phyloP scores from a whole-genome alignment of 2,888 invertebrate species.

The Microctonus aethiopoides region DNA sequence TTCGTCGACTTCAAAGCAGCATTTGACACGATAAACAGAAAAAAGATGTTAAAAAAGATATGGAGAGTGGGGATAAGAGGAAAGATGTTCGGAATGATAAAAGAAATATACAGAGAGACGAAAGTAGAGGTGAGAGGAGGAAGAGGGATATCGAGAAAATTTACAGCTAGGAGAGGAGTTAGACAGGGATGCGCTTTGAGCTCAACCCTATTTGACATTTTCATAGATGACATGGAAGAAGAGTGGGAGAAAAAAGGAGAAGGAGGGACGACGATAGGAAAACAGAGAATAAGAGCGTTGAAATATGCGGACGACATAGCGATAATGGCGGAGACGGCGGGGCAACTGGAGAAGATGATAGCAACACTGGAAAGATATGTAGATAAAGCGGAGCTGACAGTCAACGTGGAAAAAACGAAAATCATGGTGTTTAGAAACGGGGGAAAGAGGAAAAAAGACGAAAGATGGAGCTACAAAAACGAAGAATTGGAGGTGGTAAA shows the following conservation, averaged over 20 bases:
- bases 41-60: no score
- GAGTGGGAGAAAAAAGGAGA: slow-evolving; percentile 22
- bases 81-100: no score
- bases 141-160: slow-evolving; percentile 29
- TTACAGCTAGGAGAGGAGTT: slow-evolving; percentile 30
- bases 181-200: slow-evolving; percentile 40
- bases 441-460: not conserved
- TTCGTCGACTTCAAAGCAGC: no score
- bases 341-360: not conserved
- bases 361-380: not conserved
- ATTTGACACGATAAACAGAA: no score
- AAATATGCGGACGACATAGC: slow-evolving; percentile 6
- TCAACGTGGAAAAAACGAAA: not conserved
- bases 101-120: slow-evolving; percentile 26
- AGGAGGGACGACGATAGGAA: slow-evolving; percentile 21
- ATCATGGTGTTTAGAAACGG: not conserved
- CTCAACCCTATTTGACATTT: slow-evolving; percentile 32
- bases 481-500: not conserved
- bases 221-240: slow-evolving; percentile 28
- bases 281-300: not conserved
- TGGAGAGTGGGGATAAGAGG: no score
- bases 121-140: slow-evolving; percentile 21
- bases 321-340: not conserved
- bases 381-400: not conserved
- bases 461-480: not conserved